phyloP scores from a whole-genome alignment of 2,113 vertebrate genomes.

The Cyprinodon tularosa region DNA sequence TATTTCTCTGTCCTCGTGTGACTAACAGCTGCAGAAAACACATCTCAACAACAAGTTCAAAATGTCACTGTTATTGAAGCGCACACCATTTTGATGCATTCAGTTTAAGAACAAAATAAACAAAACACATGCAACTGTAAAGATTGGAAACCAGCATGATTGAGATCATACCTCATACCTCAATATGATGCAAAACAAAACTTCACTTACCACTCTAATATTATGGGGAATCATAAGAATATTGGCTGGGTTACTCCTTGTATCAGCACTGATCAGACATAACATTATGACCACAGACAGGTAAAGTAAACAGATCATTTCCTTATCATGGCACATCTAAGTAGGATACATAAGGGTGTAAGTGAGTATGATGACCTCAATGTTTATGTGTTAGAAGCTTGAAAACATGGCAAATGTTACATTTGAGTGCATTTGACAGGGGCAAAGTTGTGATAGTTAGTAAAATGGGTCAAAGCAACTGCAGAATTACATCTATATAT shows the following conservation, averaged over 20 bases:
- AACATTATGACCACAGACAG: background rate
- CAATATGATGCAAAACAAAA: conserved; percentile 22
- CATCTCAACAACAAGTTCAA: background rate
- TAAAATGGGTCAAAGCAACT: background rate
- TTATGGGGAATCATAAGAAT: conserved; percentile 4
- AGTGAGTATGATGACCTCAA: background rate
- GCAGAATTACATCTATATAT: background rate
- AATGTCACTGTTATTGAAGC: background rate
- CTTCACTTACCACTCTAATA: conserved; percentile 21
- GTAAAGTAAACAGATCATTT: too few relatives aligned
- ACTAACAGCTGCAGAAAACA: background rate
- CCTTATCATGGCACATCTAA: background rate
- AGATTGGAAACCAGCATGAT: conserved; percentile 52
- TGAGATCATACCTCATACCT: conserved; percentile 39
- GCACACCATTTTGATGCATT: background rate
- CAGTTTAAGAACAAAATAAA: background rate
- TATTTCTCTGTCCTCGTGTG: conserved; percentile 16
- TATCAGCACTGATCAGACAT: background rate
- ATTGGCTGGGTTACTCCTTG: conserved; percentile 18
- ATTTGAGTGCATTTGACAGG: background rate
- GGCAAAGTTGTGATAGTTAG: background rate
- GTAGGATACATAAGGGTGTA: background rate
- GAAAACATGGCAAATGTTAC: background rate
- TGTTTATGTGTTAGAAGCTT: background rate
- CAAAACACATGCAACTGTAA: background rate